These are phyloP conservation scores for Acleris laterana DNA, from an alignment of 2,888 invertebrate species.

Conservation along the genomic window DNA sequence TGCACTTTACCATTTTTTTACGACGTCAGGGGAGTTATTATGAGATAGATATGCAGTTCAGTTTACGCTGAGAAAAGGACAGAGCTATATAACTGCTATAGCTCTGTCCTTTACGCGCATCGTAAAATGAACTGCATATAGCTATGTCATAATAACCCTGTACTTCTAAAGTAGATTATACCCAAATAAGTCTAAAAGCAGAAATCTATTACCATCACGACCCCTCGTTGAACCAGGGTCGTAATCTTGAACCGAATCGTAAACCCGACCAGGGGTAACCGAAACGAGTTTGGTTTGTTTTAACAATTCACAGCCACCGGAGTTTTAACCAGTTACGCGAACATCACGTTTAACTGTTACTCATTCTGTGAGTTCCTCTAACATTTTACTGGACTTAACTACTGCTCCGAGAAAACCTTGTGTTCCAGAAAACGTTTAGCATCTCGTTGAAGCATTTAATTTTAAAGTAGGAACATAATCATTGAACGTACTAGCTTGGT, in stretches of 20 bases:
- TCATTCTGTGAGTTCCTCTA: constrained; percentile 19
- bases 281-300: constrained; percentile 47
- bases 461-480: too few species aligned
- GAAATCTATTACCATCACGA: constrained; percentile 6
- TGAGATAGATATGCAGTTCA: too few species aligned
- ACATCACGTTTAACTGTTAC: constrained; percentile 40
- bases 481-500: too few species aligned
- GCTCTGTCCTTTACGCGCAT: too few species aligned
- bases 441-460: background rate
- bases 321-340: constrained; percentile 46
- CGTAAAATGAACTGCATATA: too few species aligned
- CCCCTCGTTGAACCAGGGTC: constrained; percentile 5
- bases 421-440: background rate
- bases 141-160: too few species aligned
- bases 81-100: too few species aligned
- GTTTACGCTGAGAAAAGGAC: too few species aligned
- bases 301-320: constrained; percentile 55
- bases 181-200: background rate
- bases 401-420: background rate
- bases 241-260: constrained; percentile 33
- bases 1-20: too few species aligned
- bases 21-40: too few species aligned
- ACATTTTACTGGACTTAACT: constrained; percentile 5
- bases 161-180: too few species aligned
- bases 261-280: constrained; percentile 40